Base-by-base conservation (phyloP, 2,888 invertebrate species). In the Dryadula phaetusa region DNA sequence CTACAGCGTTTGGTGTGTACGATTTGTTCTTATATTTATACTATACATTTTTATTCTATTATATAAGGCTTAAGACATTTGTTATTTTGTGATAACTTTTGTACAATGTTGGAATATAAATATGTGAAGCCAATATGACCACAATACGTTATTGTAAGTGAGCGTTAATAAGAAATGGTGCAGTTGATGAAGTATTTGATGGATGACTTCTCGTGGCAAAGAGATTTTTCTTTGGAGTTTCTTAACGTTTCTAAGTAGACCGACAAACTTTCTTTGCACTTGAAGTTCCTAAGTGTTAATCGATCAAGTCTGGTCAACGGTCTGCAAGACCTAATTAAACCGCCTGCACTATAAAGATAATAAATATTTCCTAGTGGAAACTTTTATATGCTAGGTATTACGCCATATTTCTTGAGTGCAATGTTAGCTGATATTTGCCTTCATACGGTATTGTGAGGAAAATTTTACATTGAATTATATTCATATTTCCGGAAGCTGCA, bases 241-340 rank as follows among this genome's bases (percentile, higher is more conserved):
- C 86, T 87, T 84, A 86, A 81, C 81, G 79, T 77, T 80, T 79
- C 80, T 77, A 79, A 83, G 82, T 81, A 77, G 78, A 72, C 80
- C 79, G 82, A 81, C 82, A 79, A 90, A 88, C 82, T 88, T 86
- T 79, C 78, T 75, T 77, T 81, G 79, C 82, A 84, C 84, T 86
- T 82, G 80, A 82, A 84, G 79, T 81, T 81, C 74, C 78, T 79
- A 79, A 86, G 83, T 82, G 80, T 83, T 87, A 84, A 88, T 88
- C 88, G 86, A 88, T 88, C 87, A 87, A 84, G 78, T 74, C 74
- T 86, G 80, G 81, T 76, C 85, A 84, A 85, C 79, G 84, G 83
- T 83, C 85, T 83, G 80, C 79, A 74, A 79, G 82, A 78, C 75
- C 70, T 74, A 74, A 70, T 71, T 74, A 71, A 72, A 68, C 52